Conservation (phyloP, 2,113 vertebrate species). For the Corynorhinus townsendii region DNA sequence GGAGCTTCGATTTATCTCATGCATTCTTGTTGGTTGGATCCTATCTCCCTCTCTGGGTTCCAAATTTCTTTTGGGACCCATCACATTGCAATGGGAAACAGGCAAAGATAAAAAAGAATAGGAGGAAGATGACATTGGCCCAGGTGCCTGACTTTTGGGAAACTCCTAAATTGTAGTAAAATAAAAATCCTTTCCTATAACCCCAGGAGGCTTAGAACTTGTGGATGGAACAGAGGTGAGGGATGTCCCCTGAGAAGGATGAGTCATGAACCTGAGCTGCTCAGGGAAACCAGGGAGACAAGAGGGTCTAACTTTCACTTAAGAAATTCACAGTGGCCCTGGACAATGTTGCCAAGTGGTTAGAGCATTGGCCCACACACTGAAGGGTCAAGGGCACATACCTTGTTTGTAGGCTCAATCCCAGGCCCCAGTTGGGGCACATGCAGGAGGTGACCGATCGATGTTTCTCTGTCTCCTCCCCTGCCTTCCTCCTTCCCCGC, state of each 20-base stretch:
- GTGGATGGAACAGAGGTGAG: background rate
- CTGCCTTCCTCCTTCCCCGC: no score
- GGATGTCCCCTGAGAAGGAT: background rate
- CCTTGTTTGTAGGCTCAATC: no score
- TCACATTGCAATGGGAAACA: background rate
- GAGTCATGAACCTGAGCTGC: background rate
- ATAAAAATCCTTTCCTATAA: background rate
- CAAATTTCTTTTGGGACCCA: background rate
- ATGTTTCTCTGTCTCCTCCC: no score
- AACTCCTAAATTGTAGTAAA: background rate
- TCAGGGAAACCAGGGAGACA: background rate
- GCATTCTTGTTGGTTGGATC: background rate
- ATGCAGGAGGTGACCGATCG: no score
- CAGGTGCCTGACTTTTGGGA: background rate
- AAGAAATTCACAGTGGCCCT: background rate
- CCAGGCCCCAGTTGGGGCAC: no score
- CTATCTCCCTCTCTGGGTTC: background rate
- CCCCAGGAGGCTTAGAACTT: background rate
- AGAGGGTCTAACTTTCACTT: background rate
- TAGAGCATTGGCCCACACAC: no score
- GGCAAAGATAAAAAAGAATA: background rate
- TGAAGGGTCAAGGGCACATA: no score
- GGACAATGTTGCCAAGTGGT: background rate
- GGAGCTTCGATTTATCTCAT: background rate
- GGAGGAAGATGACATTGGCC: background rate